Evolutionary conservation across 2,888 invertebrate species (phyloP), one percentile per base, ranked within the genome.

Genomic region (Nudaria mundana): DNA sequence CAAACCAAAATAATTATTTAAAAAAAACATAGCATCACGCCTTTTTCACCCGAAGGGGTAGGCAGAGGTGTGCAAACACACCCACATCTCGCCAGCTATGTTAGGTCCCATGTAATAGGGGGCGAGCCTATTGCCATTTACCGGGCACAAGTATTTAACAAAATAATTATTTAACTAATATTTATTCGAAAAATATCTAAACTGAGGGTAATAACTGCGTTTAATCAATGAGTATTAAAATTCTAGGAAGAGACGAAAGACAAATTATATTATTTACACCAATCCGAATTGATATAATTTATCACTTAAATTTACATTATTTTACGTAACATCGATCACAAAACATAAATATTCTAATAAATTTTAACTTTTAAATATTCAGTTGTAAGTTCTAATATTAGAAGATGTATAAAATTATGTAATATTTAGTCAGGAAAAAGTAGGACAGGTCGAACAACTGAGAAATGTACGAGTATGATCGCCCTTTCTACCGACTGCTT

Each of bases 401-500:
- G 26, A 16, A 15, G 37, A 28, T 7, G 37, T 63, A 55, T 53
- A 20, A 56, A 57, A 31, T 53, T 39, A 55, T 45, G 52, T 45
- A 55, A 56, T 11, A 22, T n/a, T 40, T 30, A 25, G 29, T 28
- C 39, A 8, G 43, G 48, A 58, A 59, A 43, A 47, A 56, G 31
- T 56, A 28, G 48, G 48, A 40, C 53, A 44, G 37, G 23, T 11
- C 46, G 30, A 16, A 11, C 14, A 8, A 28, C 47, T 12, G 31
- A 37, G 29, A 37, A 56, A 65, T 60, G 54, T n/a, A n/a, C n/a
- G n/a, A n/a, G n/a, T n/a, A 65, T 66, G 62, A 51, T 54, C 55
- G 56, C 56, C 62, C 58, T 56, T 51, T 48, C 55, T 40, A 40
- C 13, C 22, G 31, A 30, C 48, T 32, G 46, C 53, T 64, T 60